These are phyloP conservation scores for Noctua fimbriata DNA, from an alignment of 2,888 invertebrate genomes.

Conservation along the genomic window DNA sequence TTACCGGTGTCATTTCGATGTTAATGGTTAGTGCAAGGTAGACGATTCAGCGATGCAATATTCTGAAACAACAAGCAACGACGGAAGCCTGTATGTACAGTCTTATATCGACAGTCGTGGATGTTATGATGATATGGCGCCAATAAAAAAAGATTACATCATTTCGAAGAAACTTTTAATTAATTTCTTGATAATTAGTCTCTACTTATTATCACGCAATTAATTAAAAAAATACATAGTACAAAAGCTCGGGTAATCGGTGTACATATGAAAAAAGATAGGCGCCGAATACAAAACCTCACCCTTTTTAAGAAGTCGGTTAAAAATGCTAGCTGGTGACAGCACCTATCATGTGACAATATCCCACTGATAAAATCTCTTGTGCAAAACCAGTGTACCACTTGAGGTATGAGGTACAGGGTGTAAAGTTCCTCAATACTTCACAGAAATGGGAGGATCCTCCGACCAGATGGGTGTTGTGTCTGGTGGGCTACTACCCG, in stretches of 20 bases:
- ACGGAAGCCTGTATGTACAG: not conserved
- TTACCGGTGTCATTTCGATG: constrained; percentile 80
- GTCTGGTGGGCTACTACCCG: too few relatives aligned
- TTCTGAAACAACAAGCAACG: not conserved
- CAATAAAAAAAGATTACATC: not conserved
- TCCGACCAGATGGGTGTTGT: too few relatives aligned
- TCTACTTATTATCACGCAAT: not conserved
- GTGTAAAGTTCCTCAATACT: too few relatives aligned
- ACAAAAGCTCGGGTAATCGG: too few relatives aligned
- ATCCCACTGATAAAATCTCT: too few relatives aligned
- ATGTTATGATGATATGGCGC: not conserved
- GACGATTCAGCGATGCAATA: constrained; percentile 25
- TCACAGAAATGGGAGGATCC: too few relatives aligned
- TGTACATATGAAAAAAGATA: not conserved
- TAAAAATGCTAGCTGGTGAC: too few relatives aligned
- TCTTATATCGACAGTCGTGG: not conserved
- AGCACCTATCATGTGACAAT: too few relatives aligned
- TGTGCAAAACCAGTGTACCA: too few relatives aligned
- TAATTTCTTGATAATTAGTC: not conserved
- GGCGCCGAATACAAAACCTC: not conserved
- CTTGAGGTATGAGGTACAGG: too few relatives aligned
- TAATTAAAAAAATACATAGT: not conserved
- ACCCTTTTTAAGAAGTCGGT: not conserved
- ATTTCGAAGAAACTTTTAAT: not conserved
- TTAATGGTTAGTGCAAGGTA: constrained; percentile 57